These are phyloP conservation scores for Hippoglossus hippoglossus DNA, from an alignment of 2,797 vertebrate species.

Conservation along the genomic window DNA sequence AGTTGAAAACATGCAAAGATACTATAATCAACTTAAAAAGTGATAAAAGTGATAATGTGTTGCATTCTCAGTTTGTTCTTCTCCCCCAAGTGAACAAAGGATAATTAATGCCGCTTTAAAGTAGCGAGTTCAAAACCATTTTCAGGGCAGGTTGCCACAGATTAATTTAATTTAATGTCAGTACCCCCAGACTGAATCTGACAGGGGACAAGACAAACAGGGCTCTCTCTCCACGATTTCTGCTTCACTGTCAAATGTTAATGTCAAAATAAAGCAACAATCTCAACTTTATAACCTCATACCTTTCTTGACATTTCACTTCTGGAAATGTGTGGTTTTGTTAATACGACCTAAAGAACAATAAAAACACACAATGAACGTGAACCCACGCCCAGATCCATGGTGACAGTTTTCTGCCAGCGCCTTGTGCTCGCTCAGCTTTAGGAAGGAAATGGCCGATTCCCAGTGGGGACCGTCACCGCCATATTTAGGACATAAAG, in stretches of 20 bases:
- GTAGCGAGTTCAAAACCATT: too few species aligned
- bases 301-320: conserved; percentile 19
- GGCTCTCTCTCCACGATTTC: background rate
- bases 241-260: background rate
- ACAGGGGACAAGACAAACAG: too few species aligned
- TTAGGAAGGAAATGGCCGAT: conserved; percentile 93
- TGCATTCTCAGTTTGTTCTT: background rate
- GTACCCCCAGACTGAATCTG: too few species aligned
- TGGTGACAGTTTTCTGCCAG: conserved; percentile 68
- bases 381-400: conserved; percentile 56
- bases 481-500: conserved; percentile 89
- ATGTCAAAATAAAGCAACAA: background rate
- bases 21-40: background rate
- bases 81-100: background rate
- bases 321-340: conserved; percentile 4
- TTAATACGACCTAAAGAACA: conserved; percentile 19
- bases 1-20: too few species aligned
- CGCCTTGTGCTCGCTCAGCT: conserved; percentile 89
- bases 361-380: conserved; percentile 38
- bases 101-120: background rate
- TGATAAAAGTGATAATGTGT: background rate
- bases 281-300: background rate
- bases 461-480: conserved; percentile 85
- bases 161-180: too few species aligned
- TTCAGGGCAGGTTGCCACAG: too few species aligned